A percentile compares a stretch with the other conserved stretches of the same genome.
Evolutionary conservation across 2,113 vertebrate genomes (phyloP).

Genomic region (Epinephelus lanceolatus): DNA sequence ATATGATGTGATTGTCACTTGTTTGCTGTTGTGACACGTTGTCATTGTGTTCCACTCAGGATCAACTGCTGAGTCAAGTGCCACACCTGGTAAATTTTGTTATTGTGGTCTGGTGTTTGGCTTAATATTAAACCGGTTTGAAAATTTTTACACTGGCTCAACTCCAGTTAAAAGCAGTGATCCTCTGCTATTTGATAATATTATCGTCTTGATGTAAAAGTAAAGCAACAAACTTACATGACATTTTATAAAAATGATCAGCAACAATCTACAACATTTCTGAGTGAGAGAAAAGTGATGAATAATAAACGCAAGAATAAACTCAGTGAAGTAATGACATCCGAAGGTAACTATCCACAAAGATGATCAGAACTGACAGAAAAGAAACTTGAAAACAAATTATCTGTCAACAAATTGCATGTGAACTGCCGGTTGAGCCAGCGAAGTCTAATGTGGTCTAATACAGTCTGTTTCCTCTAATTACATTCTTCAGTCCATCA

Average conservation of each 20-base stretch:
- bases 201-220: not conserved
- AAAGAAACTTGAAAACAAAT: conserved; percentile 45
- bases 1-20: too few species aligned
- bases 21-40: too few species aligned
- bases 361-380: conserved; percentile 23
- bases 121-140: too few species aligned
- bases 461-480: conserved; percentile 68
- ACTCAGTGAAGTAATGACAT: not conserved
- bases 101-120: too few species aligned
- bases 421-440: conserved; percentile 35
- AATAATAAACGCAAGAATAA: conserved; percentile 19
- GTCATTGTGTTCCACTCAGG: too few species aligned
- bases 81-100: too few species aligned
- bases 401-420: conserved; percentile 40
- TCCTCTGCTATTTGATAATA: not conserved
- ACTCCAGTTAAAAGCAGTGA: too few species aligned
- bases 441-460: conserved; percentile 43
- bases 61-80: too few species aligned
- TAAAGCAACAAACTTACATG: not conserved
- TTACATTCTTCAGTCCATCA: conserved; percentile 65
- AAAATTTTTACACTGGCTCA: too few species aligned
- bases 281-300: not conserved
- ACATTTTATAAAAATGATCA: not conserved
- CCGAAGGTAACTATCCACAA: not conserved
- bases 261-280: not conserved